These are phyloP conservation scores for Chironex yamaguchii DNA, from an alignment of 30 jellyfish, hydroid and myxozoan species.

Conservation along the genomic window DNA sequence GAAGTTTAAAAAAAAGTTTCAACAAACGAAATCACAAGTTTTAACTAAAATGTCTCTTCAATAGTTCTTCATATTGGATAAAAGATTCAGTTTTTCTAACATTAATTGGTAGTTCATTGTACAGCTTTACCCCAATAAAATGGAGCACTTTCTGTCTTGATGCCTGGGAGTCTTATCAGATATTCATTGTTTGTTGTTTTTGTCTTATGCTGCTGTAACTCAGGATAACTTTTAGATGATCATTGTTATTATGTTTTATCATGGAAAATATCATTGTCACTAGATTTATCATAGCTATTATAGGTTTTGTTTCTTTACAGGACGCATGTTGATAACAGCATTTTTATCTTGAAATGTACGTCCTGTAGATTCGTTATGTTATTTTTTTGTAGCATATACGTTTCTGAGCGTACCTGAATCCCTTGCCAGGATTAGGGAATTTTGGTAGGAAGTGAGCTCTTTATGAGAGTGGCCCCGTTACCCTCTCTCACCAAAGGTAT, in stretches of 20 bases:
- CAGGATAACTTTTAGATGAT: background rate
- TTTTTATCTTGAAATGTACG: too few relatives aligned
- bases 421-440: too few relatives aligned
- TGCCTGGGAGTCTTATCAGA: slow-evolving; percentile 22
- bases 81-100: slow-evolving; percentile 17
- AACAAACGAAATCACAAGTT: too few relatives aligned
- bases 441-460: too few relatives aligned
- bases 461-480: too few relatives aligned
- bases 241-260: too few relatives aligned
- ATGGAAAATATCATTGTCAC: background rate
- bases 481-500: too few relatives aligned
- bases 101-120: slow-evolving; percentile 29
- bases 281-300: background rate
- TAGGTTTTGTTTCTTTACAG: background rate
- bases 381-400: too few relatives aligned
- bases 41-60: background rate
- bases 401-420: too few relatives aligned
- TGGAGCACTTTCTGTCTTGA: slow-evolving; percentile 45
- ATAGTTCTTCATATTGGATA: slow-evolving; percentile 26
- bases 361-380: too few relatives aligned
- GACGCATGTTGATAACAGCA: too few relatives aligned
- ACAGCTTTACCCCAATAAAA: slow-evolving; percentile 35
- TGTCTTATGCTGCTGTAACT: background rate
- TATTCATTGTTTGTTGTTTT: background rate
- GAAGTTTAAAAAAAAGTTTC: too few relatives aligned